Base-by-base conservation (phyloP, 2,888 invertebrate genomes). In the Ormyrus nitidulus region DNA sequence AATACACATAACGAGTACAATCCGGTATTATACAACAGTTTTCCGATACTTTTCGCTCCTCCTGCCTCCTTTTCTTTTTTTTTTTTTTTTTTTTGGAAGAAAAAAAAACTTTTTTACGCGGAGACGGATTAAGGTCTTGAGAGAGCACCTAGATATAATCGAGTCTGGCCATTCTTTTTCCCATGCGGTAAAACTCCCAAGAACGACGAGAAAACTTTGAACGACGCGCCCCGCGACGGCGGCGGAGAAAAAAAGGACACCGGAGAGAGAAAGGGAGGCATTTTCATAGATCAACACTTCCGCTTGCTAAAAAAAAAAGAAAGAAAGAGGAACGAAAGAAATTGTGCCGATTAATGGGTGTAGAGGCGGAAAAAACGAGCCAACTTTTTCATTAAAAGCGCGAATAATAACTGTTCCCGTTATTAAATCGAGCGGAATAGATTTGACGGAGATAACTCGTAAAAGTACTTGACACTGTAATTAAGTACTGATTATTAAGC, bases 201-300 rank as follows among this genome's bases (percentile, higher is more conserved):
- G 56, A 68, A 54, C 69, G 34, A 34, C 34, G 64, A 74, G 74
- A 73, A 79, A 79, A 79, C 44, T 74, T 79, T 6, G 34, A 59
- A 8, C 44, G 59, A 66, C 19, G 46, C 46, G 19, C 48, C 4
- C 34, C 34, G 34, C 34, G 34, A 34, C 34, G 34, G 34, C 34
- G 66, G 58, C 54, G n/a, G 2, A 13, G 56, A 62, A 7, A 56
- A 54, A 66, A 44, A 6, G 70, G 59, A 70, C 49, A 49, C 13
- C 44, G 66, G 11, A 58, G 68, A 56, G 44, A 13, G 9, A 54
- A 10, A 68, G 53, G n/a, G 11, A 51, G 4, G 34, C 11, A 65
- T 65, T 65, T 74, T 65, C 34, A 65, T 49, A 34, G 51, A 53
- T 7, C 51, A 51, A n/a, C 46, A 6, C 44, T 64, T 54, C 64